Evolutionary conservation across 23 tunicate species (phyloP), one percentile per base, ranked within the genome.

Genomic region (Trididemnum clinides): DNA sequence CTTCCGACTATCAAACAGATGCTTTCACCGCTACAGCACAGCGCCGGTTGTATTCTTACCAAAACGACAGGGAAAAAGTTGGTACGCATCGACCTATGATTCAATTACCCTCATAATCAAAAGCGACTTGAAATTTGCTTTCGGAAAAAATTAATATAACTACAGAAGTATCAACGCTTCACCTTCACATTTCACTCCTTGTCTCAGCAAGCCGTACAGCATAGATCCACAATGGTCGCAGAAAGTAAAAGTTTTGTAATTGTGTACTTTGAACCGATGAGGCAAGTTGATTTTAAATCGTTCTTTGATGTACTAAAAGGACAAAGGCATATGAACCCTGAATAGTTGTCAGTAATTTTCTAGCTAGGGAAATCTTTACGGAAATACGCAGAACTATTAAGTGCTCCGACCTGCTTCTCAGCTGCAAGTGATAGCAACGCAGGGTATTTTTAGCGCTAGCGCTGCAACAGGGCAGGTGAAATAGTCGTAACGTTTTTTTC

Each of bases 171-270:
- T 44, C 15, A 15, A 44, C 54, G 54, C 54, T 44, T 44, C 54
- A 93, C 98, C 98, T 74, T 93, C 90, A 81, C 98, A 93, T 71
- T 85, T 66, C 10, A 93, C 88, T 4, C 98, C 98, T 81, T 93
- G 98, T 32, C 81, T 64, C 35, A 88, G 32, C 15, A 93, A 51
- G 1, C 98, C 98, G 35, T 88, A 88, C 51, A 93, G 59, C 98
- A 93, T 93, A 0, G 98, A 84, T 0, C 98, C 98, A 62, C 98
- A 93, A 72, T 93, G 98, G 62, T 93, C 98, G 51, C 98, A 93
- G 71, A 93, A 93, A 2, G 98, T 93, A 54, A 91, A 86, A 4
- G 69, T 77, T 49, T 74, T 89, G 87, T 88, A 93, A 33, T 39
- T 88, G 87, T 70, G 57, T 1, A 93, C 98, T 89, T 93, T 93